These are phyloP conservation scores for Bergia puertoricense DNA, from an alignment of 92 coral and sea anemone species.

Conservation along the genomic window DNA sequence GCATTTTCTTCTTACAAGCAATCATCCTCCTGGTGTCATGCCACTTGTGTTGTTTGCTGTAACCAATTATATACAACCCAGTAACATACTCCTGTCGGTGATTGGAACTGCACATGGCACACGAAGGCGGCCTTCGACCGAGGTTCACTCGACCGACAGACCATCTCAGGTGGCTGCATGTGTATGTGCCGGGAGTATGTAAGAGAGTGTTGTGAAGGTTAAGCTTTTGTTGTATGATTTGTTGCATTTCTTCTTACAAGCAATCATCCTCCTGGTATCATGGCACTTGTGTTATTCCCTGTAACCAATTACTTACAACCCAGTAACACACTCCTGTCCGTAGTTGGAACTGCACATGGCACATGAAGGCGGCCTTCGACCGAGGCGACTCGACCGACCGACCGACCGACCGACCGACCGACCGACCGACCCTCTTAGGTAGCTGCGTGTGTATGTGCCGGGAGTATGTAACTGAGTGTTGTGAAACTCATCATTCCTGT, in stretches of 20 bases:
- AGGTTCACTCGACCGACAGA: constrained; percentile 14
- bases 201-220: not conserved
- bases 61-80: constrained; percentile 12
- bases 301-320: constrained; percentile 6
- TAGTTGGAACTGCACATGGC: not conserved
- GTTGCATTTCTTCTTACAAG: constrained; percentile 17
- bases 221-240: constrained; percentile 6
- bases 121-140: constrained; percentile 17
- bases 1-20: constrained; percentile 14
- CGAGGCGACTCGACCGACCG: constrained; percentile 15
- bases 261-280: constrained; percentile 12
- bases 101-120: not conserved
- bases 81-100: constrained; percentile 15
- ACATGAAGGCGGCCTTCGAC: constrained; percentile 14
- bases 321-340: constrained; percentile 9
- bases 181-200: constrained; percentile 15
- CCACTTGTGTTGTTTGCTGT: constrained; percentile 14
- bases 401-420: not conserved
- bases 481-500: constrained; percentile 3
- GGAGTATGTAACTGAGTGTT: constrained; percentile 8
- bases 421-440: constrained; percentile 8
- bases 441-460: constrained; percentile 11
- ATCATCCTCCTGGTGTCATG: constrained; percentile 17
- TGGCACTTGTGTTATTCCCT: constrained; percentile 1
- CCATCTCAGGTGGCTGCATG: constrained; percentile 16